Evolutionary conservation across 2,888 invertebrate species (phyloP).

Genomic region (Oasisia sp.): DNA sequence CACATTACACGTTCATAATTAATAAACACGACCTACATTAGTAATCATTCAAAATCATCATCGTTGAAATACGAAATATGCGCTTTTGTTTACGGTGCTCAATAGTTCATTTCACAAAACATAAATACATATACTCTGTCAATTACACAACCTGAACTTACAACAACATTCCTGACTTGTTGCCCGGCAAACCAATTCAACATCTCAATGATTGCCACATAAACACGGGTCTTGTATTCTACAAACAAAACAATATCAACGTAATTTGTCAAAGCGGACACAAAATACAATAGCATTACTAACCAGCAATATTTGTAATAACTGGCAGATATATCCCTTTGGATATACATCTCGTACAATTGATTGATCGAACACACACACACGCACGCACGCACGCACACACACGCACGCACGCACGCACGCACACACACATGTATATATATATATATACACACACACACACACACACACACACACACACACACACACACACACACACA

Average conservation of each 20-base stretch:
- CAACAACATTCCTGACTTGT: constrained; percentile 94
- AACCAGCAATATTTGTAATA: not conserved
- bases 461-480: no score
- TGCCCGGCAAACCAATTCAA: constrained; percentile 94
- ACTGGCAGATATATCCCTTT: not conserved
- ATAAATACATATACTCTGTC: not conserved
- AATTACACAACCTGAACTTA: constrained; percentile 43
- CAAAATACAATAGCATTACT: not conserved
- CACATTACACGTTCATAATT: not conserved
- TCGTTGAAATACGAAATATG: no score
- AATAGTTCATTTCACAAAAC: not conserved
- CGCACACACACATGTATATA: not conserved
- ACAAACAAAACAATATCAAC: not conserved
- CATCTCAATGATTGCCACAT: constrained; percentile 80
- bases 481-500: no score
- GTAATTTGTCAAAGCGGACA: not conserved
- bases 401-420: no score
- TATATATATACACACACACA: not conserved
- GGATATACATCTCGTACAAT: no score
- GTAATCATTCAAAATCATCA: not conserved
- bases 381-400: no score
- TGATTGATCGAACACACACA: no score
- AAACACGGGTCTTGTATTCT: constrained; percentile 53
- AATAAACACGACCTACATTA: not conserved
- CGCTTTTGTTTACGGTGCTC: not conserved